Percentiles rank a stretch among this genome's conserved stretches.
phyloP scores from a whole-genome alignment of 2,797 vertebrate species.

The Hybognathus amarus region DNA sequence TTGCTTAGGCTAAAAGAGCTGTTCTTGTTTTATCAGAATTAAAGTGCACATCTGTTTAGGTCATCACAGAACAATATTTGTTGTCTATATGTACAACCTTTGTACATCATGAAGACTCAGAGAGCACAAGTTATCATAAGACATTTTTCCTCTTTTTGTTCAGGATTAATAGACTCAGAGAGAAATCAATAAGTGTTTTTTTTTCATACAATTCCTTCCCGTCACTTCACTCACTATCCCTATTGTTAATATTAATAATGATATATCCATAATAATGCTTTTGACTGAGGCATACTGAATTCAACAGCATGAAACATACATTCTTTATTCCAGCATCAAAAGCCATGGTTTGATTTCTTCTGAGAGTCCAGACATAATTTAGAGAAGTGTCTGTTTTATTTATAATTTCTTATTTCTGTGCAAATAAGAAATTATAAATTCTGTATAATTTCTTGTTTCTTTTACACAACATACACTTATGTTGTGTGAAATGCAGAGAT shows the following conservation, averaged over 20 bases:
- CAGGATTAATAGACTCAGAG: neutral
- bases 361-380: neutral
- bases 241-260: neutral
- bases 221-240: neutral
- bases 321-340: neutral
- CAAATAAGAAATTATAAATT: no score
- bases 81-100: neutral
- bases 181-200: neutral
- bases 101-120: neutral
- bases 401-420: neutral
- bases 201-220: neutral
- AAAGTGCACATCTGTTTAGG: neutral
- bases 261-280: neutral
- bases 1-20: neutral
- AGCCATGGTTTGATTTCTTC: neutral
- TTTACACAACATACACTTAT: neutral
- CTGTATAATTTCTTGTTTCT: no score
- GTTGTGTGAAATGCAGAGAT: neutral
- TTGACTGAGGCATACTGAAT: neutral
- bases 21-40: neutral
- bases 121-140: neutral
- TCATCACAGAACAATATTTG: neutral
- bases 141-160: neutral
- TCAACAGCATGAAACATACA: neutral
- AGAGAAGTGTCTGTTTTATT: neutral